phyloP scores from a whole-genome alignment of 2,888 invertebrate genomes.

The Patella caerulea region DNA sequence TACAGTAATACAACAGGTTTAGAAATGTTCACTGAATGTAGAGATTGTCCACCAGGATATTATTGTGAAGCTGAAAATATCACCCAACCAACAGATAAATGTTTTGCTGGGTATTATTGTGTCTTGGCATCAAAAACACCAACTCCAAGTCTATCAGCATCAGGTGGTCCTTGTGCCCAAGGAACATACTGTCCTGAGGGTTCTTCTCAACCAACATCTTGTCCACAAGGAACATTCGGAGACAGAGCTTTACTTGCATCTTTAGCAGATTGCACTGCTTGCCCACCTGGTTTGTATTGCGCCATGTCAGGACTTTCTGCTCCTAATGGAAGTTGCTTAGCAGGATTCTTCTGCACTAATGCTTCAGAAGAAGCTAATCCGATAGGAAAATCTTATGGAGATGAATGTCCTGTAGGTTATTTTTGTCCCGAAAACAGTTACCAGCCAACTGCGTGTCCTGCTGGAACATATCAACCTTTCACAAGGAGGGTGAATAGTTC shows the following conservation, averaged over 20 bases:
- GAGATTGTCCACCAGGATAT: slow-evolving; percentile 61
- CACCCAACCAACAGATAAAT: slow-evolving; percentile 61
- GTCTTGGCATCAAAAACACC: slow-evolving; percentile 54
- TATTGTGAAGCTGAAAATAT: slow-evolving; percentile 67
- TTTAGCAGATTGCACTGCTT: slow-evolving; percentile 60
- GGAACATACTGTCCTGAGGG: slow-evolving; percentile 65
- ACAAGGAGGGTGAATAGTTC: slow-evolving; percentile 47
- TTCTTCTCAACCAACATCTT: slow-evolving; percentile 51
- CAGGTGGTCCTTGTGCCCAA: slow-evolving; percentile 62
- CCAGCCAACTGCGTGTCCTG: slow-evolving; percentile 59
- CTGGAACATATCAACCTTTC: slow-evolving; percentile 65
- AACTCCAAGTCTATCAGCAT: slow-evolving; percentile 44
- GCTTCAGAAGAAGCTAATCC: slow-evolving; percentile 62
- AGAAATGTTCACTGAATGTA: slow-evolving; percentile 57
- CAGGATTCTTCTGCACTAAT: slow-evolving; percentile 66
- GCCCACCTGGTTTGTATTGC: slow-evolving; percentile 67
- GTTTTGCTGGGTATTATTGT: slow-evolving; percentile 65
- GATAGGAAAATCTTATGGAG: slow-evolving; percentile 60
- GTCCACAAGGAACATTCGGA: slow-evolving; percentile 68
- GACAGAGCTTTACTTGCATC: slow-evolving; percentile 56
- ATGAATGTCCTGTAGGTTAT: slow-evolving; percentile 65
- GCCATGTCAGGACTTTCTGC: slow-evolving; percentile 54
- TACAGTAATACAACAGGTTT: slow-evolving; percentile 64
- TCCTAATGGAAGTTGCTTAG: slow-evolving; percentile 61
- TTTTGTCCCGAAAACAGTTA: slow-evolving; percentile 64